Base-by-base conservation (phyloP, 2,113 vertebrate species). In the Etheostoma spectabile region DNA sequence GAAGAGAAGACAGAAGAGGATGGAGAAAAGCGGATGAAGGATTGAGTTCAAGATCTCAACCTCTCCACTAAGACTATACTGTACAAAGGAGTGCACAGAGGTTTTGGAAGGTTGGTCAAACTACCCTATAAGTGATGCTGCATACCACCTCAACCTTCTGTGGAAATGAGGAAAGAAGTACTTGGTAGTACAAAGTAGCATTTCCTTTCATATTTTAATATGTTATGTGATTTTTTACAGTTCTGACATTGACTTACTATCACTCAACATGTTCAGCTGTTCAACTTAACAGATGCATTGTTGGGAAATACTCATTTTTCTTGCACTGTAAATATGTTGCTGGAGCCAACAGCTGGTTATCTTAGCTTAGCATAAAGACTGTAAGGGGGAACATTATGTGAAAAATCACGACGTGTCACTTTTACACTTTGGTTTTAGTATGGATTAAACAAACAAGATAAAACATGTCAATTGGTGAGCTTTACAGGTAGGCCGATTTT, bases 101-200 rank as follows among this genome's bases (percentile, higher is more conserved):
- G 27, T 57, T 55, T 46, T 57, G 48, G 38, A 61, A 35, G 49
- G 56, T 38, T 68, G 52, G 55, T 85, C 59, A 64, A 45, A 62
- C 71, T 52, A 82, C 52, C 65, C 69, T 18, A 14, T 22, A 69
- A 59, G 55, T 66, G 30, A n/a, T 7, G 35, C 70, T 14, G 5
- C 42, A 74, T 67, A 88, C 24, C 35, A 64, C 42, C 24, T 35
- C 16, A 27, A 79, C n/a, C 1, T 63, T 1, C 22, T 55, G 38
- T 65, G 16, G 21, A 46, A n/a, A 79, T 5, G 15, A 74, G 10
- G 22, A 21, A 78, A 38, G 42, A 4, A 30, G n/a, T 18, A 21
- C 10, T 38, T 12, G 64, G 42, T 45, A 45, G 6, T 45, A 73
- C 3, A 64, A 59, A 63, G 12, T 30, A 11, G 19, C 48, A 48